Conservation (phyloP, 2,113 vertebrate species). For the Muscicapa adusta region DNA sequence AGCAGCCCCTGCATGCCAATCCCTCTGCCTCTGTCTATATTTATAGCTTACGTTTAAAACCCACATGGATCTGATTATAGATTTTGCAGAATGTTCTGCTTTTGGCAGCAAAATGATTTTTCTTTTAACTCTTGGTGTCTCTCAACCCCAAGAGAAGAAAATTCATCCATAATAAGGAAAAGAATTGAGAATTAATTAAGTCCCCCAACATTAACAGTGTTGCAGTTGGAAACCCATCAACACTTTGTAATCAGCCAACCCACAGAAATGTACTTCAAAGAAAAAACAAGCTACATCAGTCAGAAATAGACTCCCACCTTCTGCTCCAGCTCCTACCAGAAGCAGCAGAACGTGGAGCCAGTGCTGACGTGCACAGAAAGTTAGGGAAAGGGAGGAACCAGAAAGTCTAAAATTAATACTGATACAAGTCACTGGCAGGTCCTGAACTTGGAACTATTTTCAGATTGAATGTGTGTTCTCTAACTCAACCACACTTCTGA, state of each 20-base stretch:
- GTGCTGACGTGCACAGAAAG: slow-evolving; percentile 20
- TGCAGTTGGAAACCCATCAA: slow-evolving; percentile 58
- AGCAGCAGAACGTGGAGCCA: not conserved
- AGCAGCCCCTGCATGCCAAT: not conserved
- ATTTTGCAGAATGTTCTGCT: slow-evolving; percentile 40
- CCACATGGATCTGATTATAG: slow-evolving; percentile 62
- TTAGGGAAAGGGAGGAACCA: slow-evolving; percentile 4
- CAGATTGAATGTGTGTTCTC: not conserved
- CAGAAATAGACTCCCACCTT: slow-evolving; percentile 62
- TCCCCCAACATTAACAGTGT: slow-evolving; percentile 10
- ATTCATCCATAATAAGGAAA: not conserved
- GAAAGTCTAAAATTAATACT: slow-evolving; percentile 45
- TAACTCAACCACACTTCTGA: not conserved
- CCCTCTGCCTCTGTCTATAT: slow-evolving; percentile 35
- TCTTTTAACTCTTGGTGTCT: slow-evolving; percentile 55
- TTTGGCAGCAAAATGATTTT: slow-evolving; percentile 3
- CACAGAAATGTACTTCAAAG: slow-evolving; percentile 46
- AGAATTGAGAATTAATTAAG: slow-evolving; percentile 26
- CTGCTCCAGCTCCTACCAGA: slow-evolving; percentile 35
- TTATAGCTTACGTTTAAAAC: slow-evolving; percentile 47
- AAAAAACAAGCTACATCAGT: slow-evolving; percentile 22
- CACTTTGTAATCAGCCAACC: slow-evolving; percentile 56
- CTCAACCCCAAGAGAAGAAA: not conserved
- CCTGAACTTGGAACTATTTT: slow-evolving; percentile 18
- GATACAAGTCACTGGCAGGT: not conserved